These are phyloP conservation scores for Hetaerina titia DNA, from an alignment of 2,888 invertebrate species.

Conservation along the genomic window DNA sequence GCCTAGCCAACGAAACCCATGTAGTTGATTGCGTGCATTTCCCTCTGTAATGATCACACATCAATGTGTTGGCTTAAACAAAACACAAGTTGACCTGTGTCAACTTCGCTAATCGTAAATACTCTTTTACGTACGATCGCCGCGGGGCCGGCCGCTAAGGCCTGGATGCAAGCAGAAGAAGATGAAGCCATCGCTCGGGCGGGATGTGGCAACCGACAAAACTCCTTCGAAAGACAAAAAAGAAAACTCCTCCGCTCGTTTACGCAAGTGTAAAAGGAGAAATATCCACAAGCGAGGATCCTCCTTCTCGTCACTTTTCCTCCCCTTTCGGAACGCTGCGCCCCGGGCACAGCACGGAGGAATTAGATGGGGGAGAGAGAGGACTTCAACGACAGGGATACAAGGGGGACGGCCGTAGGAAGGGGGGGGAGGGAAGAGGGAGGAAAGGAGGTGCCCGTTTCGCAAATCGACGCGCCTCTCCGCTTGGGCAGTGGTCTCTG, in stretches of 20 bases:
- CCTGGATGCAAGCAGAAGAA: neutral
- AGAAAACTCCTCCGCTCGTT: neutral
- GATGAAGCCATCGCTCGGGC: neutral
- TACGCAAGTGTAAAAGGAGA: neutral
- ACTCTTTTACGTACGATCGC: neutral
- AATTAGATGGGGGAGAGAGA: neutral
- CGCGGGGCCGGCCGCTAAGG: neutral
- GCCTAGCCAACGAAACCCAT: too few relatives aligned
- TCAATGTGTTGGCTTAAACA: too few relatives aligned
- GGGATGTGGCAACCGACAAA: neutral
- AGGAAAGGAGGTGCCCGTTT: neutral
- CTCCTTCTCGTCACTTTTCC: neutral
- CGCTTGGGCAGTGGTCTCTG: neutral
- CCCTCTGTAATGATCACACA: too few relatives aligned
- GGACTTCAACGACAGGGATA: too few relatives aligned
- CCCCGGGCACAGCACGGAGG: neutral
- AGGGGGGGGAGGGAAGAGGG: neutral
- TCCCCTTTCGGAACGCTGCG: neutral
- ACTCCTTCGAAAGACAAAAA: neutral
- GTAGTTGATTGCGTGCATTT: neutral
- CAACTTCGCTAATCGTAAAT: neutral
- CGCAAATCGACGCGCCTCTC: neutral
- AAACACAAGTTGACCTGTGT: too few relatives aligned
- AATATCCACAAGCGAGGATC: neutral
- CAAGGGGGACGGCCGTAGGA: neutral